These are phyloP conservation scores for Marmota monax DNA, from an alignment of 2,113 vertebrate species.

Conservation along the genomic window DNA sequence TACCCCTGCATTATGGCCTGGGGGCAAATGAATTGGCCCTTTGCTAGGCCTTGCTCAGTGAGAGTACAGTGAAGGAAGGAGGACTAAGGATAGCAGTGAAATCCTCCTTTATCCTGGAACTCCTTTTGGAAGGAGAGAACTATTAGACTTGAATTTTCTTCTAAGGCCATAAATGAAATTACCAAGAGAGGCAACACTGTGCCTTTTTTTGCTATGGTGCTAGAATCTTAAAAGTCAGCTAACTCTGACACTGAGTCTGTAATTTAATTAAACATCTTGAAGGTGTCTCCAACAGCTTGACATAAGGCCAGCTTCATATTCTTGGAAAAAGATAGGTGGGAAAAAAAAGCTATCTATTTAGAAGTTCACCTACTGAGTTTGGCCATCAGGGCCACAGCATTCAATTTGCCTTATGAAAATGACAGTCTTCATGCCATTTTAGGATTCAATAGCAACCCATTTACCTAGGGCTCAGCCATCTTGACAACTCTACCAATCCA, in stretches of 20 bases:
- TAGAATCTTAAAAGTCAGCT: slow-evolving; percentile 45
- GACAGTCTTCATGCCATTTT: neutral
- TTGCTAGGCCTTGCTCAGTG: neutral
- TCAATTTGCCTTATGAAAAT: neutral
- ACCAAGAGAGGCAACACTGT: neutral
- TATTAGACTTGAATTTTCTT: slow-evolving; percentile 40
- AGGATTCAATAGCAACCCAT: neutral
- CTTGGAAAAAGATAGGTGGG: neutral
- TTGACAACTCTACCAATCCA: neutral
- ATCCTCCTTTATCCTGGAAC: slow-evolving; percentile 27
- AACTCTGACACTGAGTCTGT: neutral
- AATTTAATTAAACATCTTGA: slow-evolving; percentile 55
- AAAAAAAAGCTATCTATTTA: neutral
- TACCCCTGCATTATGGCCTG: neutral
- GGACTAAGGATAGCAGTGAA: neutral
- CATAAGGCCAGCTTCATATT: neutral
- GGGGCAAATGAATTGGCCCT: neutral
- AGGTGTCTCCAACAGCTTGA: neutral
- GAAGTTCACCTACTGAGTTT: neutral
- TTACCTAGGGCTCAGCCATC: neutral
- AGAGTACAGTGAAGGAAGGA: neutral
- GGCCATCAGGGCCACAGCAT: neutral
- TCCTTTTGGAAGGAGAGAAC: slow-evolving; percentile 43
- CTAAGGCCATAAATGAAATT: slow-evolving; percentile 62
- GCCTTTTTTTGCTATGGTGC: slow-evolving; percentile 39